phyloP scores from a whole-genome alignment of 2,888 invertebrate genomes.

The Mamestra brassicae region DNA sequence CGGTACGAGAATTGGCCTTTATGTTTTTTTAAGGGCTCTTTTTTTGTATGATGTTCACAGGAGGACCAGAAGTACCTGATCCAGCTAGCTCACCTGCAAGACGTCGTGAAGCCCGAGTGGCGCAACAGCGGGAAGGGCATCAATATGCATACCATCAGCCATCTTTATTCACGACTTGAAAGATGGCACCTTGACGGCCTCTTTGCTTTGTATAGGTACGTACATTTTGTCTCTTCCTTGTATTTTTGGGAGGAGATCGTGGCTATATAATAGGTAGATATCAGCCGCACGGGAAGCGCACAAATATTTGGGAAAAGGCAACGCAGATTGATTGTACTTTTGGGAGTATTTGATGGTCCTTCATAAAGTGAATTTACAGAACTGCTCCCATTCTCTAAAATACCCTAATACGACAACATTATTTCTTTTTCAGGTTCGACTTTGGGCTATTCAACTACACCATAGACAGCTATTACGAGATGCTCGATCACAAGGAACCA shows the following conservation, averaged over 20 bases:
- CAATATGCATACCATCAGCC: slow-evolving; percentile 93
- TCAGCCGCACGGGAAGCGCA: too few species aligned
- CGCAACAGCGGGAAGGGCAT: slow-evolving; percentile 95
- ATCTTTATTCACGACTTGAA: slow-evolving; percentile 94
- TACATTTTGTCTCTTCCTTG: slow-evolving; percentile 12
- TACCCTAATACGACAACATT: background rate
- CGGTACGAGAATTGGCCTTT: too few species aligned
- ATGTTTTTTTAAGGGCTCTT: slow-evolving; percentile 11
- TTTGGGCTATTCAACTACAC: slow-evolving; percentile 97
- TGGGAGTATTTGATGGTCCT: background rate
- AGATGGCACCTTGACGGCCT: slow-evolving; percentile 94
- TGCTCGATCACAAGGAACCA: slow-evolving; percentile 81
- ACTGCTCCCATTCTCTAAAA: background rate
- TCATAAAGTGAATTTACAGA: background rate
- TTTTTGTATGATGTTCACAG: slow-evolving; percentile 74
- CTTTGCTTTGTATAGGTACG: slow-evolving; percentile 94
- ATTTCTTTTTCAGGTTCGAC: slow-evolving; percentile 93
- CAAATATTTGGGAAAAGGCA: too few species aligned
- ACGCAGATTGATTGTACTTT: background rate
- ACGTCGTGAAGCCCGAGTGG: slow-evolving; percentile 95
- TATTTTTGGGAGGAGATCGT: background rate
- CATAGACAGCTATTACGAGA: slow-evolving; percentile 93
- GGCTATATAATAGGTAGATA: too few species aligned
- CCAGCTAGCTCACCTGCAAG: slow-evolving; percentile 93
- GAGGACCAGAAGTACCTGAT: slow-evolving; percentile 96